A percentile compares a stretch with the other conserved stretches of the same genome.
Conservation (phyloP, 2,888 invertebrate genomes). For the Brachypterus glaber region DNA sequence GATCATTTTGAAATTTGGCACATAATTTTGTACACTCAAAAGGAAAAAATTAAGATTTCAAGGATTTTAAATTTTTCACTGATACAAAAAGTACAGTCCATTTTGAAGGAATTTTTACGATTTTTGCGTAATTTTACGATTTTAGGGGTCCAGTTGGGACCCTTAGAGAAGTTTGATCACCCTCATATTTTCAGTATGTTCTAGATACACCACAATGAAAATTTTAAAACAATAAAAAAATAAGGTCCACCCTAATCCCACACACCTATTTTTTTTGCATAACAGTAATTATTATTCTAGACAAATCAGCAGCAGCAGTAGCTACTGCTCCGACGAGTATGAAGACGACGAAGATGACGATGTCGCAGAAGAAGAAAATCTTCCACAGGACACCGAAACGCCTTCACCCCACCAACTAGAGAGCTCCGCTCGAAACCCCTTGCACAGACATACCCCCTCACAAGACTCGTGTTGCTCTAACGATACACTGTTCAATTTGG, state of each 20-base stretch:
- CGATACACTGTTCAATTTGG: constrained; percentile 54
- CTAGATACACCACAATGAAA: too few species aligned
- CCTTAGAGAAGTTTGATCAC: not conserved
- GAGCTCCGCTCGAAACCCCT: constrained; percentile 34
- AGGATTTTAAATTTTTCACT: too few species aligned
- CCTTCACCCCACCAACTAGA: constrained; percentile 45
- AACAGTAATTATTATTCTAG: too few species aligned
- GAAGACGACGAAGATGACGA: constrained; percentile 30
- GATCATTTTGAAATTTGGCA: too few species aligned
- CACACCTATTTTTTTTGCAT: not conserved
- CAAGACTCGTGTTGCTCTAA: constrained; percentile 58
- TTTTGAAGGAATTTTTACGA: too few species aligned
- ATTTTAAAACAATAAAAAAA: too few species aligned
- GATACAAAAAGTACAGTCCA: too few species aligned
- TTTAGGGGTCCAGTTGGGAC: not conserved
- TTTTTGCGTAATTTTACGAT: too few species aligned
- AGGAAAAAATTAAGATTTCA: too few species aligned
- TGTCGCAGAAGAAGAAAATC: constrained; percentile 25
- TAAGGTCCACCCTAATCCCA: too few species aligned
- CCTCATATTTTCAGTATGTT: too few species aligned
- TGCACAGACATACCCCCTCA: constrained; percentile 44
- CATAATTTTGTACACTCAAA: too few species aligned
- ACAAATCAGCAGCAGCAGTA: not conserved
- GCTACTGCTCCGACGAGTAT: not conserved
- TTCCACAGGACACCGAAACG: constrained; percentile 44